Base-by-base conservation (phyloP, 2,888 invertebrate species). In the Spodoptera picta region DNA sequence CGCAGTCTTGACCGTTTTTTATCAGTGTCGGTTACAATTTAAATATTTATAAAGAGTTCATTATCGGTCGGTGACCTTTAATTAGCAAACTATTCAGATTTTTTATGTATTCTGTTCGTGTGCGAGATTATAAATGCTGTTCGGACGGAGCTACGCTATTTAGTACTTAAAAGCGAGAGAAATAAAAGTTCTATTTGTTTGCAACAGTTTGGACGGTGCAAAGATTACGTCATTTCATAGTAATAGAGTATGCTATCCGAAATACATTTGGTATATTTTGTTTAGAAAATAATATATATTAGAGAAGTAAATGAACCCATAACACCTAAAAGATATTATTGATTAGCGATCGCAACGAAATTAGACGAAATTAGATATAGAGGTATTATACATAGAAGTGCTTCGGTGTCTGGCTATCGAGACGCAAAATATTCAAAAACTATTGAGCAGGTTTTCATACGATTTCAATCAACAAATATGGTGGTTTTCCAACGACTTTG, bases 1-100 rank as follows among this genome's bases (percentile, higher is more conserved):
- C 7, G 9, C 9, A 44, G 12, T 31, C n/a, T 44, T 9, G 44
- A 10, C 12, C 10, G 23, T n/a, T 23, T 65, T 41, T 52, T 60
- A 52, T 69, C 59, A 52, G 31, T 31, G 11, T n/a, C 42, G 9
- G 41, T 36, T 9, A 42, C 49, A 41, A 41, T 44, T 68, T 49
- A 10, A 56, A 45, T 52, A 62, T 56, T 55, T 52, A 51, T 44
- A 47, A 6, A 51, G 72, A 77, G 69, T 67, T 69, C 62, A 73
- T 61, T 66, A 64, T 24, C 60, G 74, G 66, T 56, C 66, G 14
- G 12, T 57, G 67, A 73, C 73, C 73, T 68, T 53, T 31, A 44
- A 57, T 65, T 60, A 58, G 23, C 36, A 55, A 55, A 60, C 49
- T 64, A 55, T 62, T 67, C 9, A 61, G 31, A 48, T 48, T 43